phyloP scores from a whole-genome alignment of 2,797 vertebrate genomes.

The Menidia menidia region DNA sequence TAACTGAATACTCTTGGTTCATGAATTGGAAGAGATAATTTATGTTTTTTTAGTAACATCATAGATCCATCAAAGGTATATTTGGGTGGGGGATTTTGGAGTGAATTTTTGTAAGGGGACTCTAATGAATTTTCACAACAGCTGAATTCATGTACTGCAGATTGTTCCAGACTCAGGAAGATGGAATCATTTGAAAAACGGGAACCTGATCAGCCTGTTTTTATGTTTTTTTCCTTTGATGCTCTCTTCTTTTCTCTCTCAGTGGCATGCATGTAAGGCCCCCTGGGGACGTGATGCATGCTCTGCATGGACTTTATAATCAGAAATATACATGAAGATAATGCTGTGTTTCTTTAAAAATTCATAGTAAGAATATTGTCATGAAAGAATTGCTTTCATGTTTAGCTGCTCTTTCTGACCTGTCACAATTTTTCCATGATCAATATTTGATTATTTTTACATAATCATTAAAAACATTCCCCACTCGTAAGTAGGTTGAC shows the following conservation, averaged over 20 bases:
- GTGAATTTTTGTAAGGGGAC: conserved; percentile 41
- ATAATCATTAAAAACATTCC: background rate
- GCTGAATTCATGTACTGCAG: conserved; percentile 28
- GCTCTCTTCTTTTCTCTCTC: conserved; percentile 3
- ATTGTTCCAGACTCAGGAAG: conserved; percentile 16
- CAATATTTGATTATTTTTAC: background rate
- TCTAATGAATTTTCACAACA: conserved; percentile 31
- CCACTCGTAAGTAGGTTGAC: background rate
- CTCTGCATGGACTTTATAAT: conserved; percentile 1
- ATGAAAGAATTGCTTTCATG: conserved; percentile 9
- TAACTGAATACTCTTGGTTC: conserved; percentile 31
- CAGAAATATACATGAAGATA: conserved; percentile 16
- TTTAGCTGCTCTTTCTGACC: conserved; percentile 13
- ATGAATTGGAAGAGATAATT: conserved; percentile 19
- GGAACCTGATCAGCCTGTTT: conserved; percentile 5
- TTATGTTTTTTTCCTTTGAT: conserved; percentile 2
- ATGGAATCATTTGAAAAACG: conserved; percentile 28
- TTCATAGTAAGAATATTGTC: conserved; percentile 11
- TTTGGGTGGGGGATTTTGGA: conserved; percentile 32
- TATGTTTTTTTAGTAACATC: background rate
- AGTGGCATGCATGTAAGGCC: conserved; percentile 23
- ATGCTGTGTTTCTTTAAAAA: conserved; percentile 15
- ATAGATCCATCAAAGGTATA: background rate
- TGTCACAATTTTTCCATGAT: background rate
- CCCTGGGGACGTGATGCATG: conserved; percentile 1